Percentiles rank a stretch among this genome's conserved stretches.
Evolutionary conservation across 2,113 vertebrate species (phyloP).

Genomic region (Urocynchramus pylzowi): DNA sequence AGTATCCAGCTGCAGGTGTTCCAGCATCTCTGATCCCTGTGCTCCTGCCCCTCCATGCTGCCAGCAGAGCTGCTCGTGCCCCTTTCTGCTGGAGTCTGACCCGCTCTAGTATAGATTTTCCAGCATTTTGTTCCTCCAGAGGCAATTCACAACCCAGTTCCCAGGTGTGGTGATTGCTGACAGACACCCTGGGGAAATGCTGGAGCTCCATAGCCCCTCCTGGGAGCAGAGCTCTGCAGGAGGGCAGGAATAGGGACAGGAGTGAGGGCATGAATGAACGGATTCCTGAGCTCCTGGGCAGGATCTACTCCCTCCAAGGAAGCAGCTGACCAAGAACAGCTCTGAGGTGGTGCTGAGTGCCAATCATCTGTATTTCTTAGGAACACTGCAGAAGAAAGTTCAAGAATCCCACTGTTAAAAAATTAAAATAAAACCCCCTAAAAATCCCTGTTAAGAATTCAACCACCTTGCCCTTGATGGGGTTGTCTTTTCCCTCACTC

Average conservation of each 20-base stretch:
- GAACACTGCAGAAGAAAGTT: background rate
- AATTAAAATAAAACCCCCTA: background rate
- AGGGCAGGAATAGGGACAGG: background rate
- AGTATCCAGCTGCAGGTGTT: background rate
- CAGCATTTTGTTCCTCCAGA: background rate
- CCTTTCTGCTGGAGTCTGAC: background rate
- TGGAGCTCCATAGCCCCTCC: background rate
- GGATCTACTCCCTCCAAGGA: background rate
- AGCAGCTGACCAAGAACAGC: background rate
- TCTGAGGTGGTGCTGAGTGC: background rate
- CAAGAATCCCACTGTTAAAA: background rate
- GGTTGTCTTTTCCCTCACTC: background rate
- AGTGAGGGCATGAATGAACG: rapidly evolving
- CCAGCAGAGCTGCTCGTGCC: background rate
- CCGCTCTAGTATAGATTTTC: rapidly evolving
- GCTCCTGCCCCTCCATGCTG: rapidly evolving
- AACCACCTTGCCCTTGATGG: background rate
- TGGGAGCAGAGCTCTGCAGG: background rate
- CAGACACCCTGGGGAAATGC: background rate
- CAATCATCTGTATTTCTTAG: background rate
- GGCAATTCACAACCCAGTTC: background rate
- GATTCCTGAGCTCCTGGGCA: background rate
- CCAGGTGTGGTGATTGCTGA: background rate
- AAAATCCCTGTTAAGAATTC: background rate
- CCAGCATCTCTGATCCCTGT: background rate